Evolutionary conservation across 1,140 invertebrate species (phyloP).

Genomic region (Listronotus bonariensis): DNA sequence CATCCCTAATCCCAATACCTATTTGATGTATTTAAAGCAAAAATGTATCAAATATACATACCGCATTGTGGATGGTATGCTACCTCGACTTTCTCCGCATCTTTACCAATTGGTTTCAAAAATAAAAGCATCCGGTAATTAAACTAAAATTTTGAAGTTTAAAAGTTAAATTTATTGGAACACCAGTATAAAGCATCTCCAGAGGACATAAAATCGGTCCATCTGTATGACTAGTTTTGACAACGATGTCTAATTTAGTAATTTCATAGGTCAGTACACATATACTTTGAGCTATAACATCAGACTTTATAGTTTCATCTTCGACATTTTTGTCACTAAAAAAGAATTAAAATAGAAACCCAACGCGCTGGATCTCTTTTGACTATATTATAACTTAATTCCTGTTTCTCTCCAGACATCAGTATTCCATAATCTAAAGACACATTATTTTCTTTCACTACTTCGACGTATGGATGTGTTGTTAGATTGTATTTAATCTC

Average conservation of each 20-base stretch:
- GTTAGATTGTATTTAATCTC: conserved; percentile 37
- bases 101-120: conserved; percentile 36
- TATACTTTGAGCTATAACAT: conserved; percentile 24
- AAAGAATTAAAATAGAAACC: conserved; percentile 37
- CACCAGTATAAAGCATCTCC: conserved; percentile 40
- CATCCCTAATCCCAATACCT: too few relatives aligned
- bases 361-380: conserved; percentile 20
- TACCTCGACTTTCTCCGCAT: conserved; percentile 31
- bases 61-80: conserved; percentile 39
- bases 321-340: background rate
- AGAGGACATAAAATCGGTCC: conserved; percentile 41
- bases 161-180: conserved; percentile 28
- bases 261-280: conserved; percentile 45
- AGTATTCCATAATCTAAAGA: conserved; percentile 14
- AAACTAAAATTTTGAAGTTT: conserved; percentile 42
- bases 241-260: conserved; percentile 33
- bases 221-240: conserved; percentile 33
- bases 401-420: background rate
- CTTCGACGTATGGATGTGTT: conserved; percentile 12
- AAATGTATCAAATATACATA: background rate
- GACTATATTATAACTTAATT: conserved; percentile 20
- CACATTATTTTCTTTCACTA: conserved; percentile 14
- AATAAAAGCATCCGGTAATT: conserved; percentile 38
- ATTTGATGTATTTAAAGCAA: too few relatives aligned
- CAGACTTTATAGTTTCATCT: background rate